Conservation (phyloP, 64 coral and sea anemone species). For the Porites lutea region DNA sequence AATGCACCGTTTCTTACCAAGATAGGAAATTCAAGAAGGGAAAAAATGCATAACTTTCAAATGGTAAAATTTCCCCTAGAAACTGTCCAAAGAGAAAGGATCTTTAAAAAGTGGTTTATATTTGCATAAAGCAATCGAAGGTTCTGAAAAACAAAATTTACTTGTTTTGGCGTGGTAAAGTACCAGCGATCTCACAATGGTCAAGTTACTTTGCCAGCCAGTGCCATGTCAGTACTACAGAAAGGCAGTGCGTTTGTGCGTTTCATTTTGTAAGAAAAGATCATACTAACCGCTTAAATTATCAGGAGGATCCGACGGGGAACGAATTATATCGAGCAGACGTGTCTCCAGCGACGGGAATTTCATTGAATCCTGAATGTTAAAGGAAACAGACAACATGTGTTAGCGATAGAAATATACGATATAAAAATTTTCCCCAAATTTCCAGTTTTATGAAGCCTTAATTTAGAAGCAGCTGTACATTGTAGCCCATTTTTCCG, state of each 20-base stretch:
- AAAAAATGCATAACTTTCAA: constrained; percentile 38
- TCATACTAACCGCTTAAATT: constrained; percentile 86
- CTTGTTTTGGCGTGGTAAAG: not conserved
- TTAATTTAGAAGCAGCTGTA: constrained; percentile 92
- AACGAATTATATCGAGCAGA: constrained; percentile 93
- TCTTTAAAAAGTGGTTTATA: constrained; percentile 5
- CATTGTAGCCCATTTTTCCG: constrained; percentile 62
- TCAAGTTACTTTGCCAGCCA: not conserved
- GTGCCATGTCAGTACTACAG: not conserved
- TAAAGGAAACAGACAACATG: constrained; percentile 36
- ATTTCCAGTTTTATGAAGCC: constrained; percentile 48
- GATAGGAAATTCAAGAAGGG: not conserved
- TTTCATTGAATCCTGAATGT: constrained; percentile 92
- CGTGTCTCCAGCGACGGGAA: constrained; percentile 94
- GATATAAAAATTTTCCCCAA: constrained; percentile 18
- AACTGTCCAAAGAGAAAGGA: constrained; percentile 44
- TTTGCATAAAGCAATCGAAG: constrained; percentile 31
- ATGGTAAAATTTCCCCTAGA: constrained; percentile 51
- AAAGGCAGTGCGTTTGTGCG: not conserved
- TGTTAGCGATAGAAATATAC: constrained; percentile 14
- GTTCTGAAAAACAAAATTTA: constrained; percentile 27
- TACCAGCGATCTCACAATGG: not conserved
- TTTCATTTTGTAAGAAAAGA: constrained; percentile 59
- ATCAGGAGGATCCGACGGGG: constrained; percentile 93
- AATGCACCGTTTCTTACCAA: constrained; percentile 7